Evolutionary conservation across 2,797 vertebrate species (phyloP).

Genomic region (Rousettus madagascariensis): DNA sequence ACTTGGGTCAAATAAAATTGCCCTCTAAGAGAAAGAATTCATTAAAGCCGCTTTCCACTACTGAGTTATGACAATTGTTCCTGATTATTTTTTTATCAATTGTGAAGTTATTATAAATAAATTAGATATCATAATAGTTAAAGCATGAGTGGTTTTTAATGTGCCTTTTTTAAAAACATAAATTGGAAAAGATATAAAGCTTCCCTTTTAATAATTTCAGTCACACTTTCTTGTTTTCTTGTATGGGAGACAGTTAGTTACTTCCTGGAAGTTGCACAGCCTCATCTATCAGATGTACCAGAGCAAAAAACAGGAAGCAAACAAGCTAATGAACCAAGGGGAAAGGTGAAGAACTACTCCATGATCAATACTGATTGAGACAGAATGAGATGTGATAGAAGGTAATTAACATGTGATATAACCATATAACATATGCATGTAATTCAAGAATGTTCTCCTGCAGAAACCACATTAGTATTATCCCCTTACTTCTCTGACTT

Average conservation of each 20-base stretch:
- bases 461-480: background rate
- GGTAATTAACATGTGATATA: background rate
- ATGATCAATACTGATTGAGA: background rate
- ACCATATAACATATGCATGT: background rate
- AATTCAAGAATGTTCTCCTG: background rate
- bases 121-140: background rate
- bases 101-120: background rate
- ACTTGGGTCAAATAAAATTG: background rate
- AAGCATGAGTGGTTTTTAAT: background rate
- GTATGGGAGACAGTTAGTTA: background rate
- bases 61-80: background rate
- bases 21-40: background rate
- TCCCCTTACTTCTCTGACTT: background rate
- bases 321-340: background rate
- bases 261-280: background rate
- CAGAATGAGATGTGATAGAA: background rate
- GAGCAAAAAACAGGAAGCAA: background rate
- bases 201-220: slow-evolving; percentile 11
- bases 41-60: background rate
- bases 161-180: background rate
- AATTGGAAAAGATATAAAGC: background rate
- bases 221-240: background rate
- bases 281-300: slow-evolving; percentile 12
- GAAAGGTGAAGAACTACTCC: background rate
- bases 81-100: background rate